Evolutionary conservation across 2,888 invertebrate genomes (phyloP), one percentile per base, ranked within the genome.

Genomic region (Apocheima hispidaria): DNA sequence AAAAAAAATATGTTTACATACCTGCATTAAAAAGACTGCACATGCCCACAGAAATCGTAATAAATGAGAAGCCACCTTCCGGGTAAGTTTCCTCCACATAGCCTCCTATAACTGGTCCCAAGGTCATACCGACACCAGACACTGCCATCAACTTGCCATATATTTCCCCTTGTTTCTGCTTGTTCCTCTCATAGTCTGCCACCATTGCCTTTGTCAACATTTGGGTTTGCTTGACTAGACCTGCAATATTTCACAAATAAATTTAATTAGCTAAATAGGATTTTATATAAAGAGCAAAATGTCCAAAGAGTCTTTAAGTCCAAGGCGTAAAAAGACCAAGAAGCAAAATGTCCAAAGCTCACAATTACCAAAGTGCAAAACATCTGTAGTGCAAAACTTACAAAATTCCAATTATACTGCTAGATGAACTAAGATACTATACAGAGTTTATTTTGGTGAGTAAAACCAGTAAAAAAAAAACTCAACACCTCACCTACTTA

Each of bases 151-250:
- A 94, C 75, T 92, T 93, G 12, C 96, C 96, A 82, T 94, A 94
- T 63, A 94, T 94, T 48, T 85, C 85, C 1, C 94, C 89, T 68
- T 95, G 95, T 50, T 93, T 87, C 33, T 72, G 73, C 51, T 92
- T 82, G 72, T 82, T 75, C 43, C 87, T 88, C 60, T 94, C 91
- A 75, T 94, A 92, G 79, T 96, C 96, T 5, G 95, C 93, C 40
- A 96, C 93, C 73, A 95, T 88, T 10, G 95, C 94, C 75, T 94
- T 95, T 48, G 94, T 93, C 60, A 96, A 84, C 70, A 94, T 94
- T 83, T 96, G 96, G n/a, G 95, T 95, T 82, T 96, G 96, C 83
- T 96, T 96, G 72, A 95, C 94, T 66, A 95, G 72, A 69, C 96
- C 96, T 96, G 75, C 36, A 82, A 71, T 57, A 54, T 36, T 33